Evolutionary conservation across 2,797 vertebrate species (phyloP), one percentile per base, ranked within the genome.

Genomic region (Hippoglossus hippoglossus): DNA sequence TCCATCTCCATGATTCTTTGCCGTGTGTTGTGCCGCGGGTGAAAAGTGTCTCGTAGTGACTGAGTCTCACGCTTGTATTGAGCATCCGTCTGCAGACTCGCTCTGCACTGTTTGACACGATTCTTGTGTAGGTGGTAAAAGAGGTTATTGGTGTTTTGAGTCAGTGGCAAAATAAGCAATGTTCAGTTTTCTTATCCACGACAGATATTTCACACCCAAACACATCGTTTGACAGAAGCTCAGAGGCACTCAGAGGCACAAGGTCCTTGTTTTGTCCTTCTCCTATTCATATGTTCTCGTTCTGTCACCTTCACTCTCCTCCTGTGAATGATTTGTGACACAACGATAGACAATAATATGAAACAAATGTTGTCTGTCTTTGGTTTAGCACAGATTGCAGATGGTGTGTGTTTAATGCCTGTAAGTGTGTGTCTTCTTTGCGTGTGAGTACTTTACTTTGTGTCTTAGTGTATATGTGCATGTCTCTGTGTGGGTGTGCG

Each of bases 401-500:
- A 16, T 16, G 39, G 3, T 41, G 7, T 41, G 15, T 46, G 15
- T 19, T 19, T 19, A 6, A 19, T 46, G 44, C 44, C 16, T 46
- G 18, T 13, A 13, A 39, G 24, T 26, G 24, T 53, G 51, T 16
- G 24, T 16, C 13, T 53, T 13, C 6, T 3, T 16, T 18, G 41
- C 16, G 7, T 18, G 13, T 75, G 82, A 44, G 15, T 13, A 44
- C 75, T 77, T 79, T 52, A 56, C 76, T 58, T 77, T 65, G 73
- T 80, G 79, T 80, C 76, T 71, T 39, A 51, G 46, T 63, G 41
- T 59, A 39, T 79, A 12, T 51, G 53, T 57, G 16, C 52, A 49
- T 73, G 58, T 65, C 25, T 73, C 19, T 61, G 31, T 61, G 44
- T 46, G 57, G 63, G 57, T 15, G 46, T 63, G 55, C 44, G 15